Evolutionary conservation across 2,113 vertebrate species (phyloP).

Genomic region (Cryptoleucopteryx plumbea): DNA sequence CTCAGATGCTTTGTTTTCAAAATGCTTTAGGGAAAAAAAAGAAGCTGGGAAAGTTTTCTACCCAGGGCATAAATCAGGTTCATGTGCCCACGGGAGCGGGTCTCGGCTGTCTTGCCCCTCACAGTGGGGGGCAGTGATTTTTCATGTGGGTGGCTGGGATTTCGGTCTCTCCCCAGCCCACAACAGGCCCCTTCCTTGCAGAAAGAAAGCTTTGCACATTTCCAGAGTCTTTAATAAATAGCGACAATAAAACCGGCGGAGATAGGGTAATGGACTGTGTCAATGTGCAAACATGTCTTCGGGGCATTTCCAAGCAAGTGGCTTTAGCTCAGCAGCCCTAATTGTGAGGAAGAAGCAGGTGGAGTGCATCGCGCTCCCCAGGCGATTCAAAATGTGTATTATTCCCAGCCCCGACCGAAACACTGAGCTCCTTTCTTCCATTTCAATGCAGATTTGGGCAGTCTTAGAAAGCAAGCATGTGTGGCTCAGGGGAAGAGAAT

Average conservation of each 20-base stretch:
- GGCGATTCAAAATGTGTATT: neutral
- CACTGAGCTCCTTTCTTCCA: neutral
- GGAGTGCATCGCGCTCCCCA: neutral
- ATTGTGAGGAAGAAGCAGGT: neutral
- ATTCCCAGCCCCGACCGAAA: neutral
- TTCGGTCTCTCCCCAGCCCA: neutral
- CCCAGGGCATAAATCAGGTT: fast-evolving
- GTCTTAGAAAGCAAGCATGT: neutral
- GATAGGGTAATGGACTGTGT: neutral
- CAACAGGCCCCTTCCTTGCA: neutral
- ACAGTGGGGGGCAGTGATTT: fast-evolving
- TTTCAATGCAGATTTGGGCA: neutral
- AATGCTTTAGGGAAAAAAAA: neutral
- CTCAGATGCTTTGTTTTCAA: fast-evolving
- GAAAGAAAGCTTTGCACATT: neutral
- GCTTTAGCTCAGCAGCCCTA: neutral
- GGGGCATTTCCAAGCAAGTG: neutral
- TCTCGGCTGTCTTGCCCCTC: fast-evolving
- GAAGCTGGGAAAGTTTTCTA: neutral
- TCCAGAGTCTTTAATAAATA: neutral
- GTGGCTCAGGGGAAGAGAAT: neutral
- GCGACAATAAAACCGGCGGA: neutral
- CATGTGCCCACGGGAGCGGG: fast-evolving
- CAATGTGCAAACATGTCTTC: neutral
- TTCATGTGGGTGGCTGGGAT: fast-evolving